Conservation (phyloP, 2,113 vertebrate genomes). For the Cercopithecus mona region DNA sequence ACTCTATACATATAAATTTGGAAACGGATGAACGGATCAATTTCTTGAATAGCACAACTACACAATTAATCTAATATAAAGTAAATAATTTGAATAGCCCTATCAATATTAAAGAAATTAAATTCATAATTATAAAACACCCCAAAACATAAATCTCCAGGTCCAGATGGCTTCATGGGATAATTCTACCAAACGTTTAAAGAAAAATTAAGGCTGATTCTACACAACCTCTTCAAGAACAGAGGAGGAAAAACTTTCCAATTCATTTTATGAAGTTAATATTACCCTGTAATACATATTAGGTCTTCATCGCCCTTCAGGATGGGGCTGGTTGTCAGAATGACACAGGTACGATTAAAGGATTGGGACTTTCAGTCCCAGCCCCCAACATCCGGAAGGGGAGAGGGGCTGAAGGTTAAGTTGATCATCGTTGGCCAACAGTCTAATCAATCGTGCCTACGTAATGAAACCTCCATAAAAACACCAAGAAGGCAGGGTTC, state of each 20-base stretch:
- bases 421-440: neutral
- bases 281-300: neutral
- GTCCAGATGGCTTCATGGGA: neutral
- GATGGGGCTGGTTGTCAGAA: neutral
- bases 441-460: neutral
- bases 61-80: neutral
- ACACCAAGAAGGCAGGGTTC: neutral
- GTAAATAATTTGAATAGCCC: neutral
- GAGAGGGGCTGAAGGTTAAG: neutral
- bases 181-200: neutral
- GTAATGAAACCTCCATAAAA: neutral
- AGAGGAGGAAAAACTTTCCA: neutral
- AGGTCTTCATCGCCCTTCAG: neutral
- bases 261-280: neutral
- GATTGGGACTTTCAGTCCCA: neutral
- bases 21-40: neutral
- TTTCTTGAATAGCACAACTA: neutral
- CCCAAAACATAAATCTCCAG: neutral
- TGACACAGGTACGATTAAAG: neutral
- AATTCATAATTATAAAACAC: neutral
- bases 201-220: neutral
- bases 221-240: neutral
- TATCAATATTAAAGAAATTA: neutral
- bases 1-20: neutral
- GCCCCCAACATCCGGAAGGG: neutral